Evolutionary conservation across 2,113 vertebrate genomes (phyloP).

Genomic region (Boleophthalmus pectinirostris): DNA sequence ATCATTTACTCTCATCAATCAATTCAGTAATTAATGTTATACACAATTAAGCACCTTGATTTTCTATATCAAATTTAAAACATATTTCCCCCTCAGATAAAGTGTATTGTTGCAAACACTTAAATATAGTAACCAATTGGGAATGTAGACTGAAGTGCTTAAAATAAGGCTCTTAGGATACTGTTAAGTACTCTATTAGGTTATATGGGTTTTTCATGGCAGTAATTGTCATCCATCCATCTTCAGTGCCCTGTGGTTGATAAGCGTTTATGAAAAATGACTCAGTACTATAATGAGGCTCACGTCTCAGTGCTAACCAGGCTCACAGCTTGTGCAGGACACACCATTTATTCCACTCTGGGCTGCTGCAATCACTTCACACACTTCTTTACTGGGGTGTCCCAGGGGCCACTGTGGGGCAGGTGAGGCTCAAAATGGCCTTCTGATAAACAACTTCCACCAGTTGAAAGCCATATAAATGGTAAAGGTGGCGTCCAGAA

Average conservation of each 20-base stretch:
- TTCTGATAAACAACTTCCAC: neutral
- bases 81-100: slow-evolving; percentile 23
- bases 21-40: slow-evolving; percentile 92
- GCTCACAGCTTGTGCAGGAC: slow-evolving; percentile 52
- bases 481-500: too few species aligned
- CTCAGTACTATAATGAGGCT: slow-evolving; percentile 66
- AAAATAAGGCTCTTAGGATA: slow-evolving; percentile 32
- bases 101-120: slow-evolving; percentile 22
- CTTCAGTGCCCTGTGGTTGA: slow-evolving; percentile 69
- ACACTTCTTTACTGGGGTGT: slow-evolving; percentile 12
- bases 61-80: slow-evolving; percentile 72
- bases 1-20: slow-evolving; percentile 95
- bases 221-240: slow-evolving; percentile 77
- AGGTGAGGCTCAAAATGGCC: neutral
- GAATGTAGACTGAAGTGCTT: slow-evolving; percentile 3
- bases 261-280: slow-evolving; percentile 73
- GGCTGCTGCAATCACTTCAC: slow-evolving; percentile 47
- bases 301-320: slow-evolving; percentile 52
- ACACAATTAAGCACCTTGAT: slow-evolving; percentile 93
- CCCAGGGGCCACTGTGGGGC: neutral
- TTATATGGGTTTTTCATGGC: slow-evolving; percentile 59
- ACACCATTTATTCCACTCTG: slow-evolving; percentile 70
- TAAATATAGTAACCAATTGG: slow-evolving; percentile 4
- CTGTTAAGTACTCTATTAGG: slow-evolving; percentile 33
- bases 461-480: too few species aligned